These are phyloP conservation scores for Parnassius mnemosyne DNA, from an alignment of 2,888 invertebrate genomes.

Conservation along the genomic window DNA sequence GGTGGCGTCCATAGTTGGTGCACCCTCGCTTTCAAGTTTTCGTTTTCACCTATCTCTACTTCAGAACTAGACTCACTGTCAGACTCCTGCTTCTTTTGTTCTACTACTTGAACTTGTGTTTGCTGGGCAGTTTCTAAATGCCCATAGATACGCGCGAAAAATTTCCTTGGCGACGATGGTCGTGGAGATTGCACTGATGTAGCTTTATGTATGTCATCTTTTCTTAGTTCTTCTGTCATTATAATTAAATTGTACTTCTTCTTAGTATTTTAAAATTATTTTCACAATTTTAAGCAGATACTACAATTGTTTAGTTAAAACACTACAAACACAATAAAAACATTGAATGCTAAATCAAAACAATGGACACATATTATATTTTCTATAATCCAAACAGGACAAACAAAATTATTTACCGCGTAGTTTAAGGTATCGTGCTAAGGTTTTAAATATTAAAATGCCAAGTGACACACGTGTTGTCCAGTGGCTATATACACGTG, in stretches of 20 bases:
- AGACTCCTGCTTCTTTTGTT: conserved; percentile 39
- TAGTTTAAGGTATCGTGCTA: too few relatives aligned
- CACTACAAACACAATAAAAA: not conserved
- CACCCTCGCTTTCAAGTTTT: conserved; percentile 27
- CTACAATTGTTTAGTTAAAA: not conserved
- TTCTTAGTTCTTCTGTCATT: conserved; percentile 47
- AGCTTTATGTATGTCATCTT: conserved; percentile 39
- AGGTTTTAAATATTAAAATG: too few relatives aligned
- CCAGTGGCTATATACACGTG: conserved; percentile 49
- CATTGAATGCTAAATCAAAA: too few relatives aligned
- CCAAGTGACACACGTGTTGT: conserved; percentile 45
- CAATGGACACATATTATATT: too few relatives aligned
- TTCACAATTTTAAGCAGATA: not conserved
- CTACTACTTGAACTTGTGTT: conserved; percentile 36
- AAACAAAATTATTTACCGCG: too few relatives aligned
- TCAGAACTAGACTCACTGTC: conserved; percentile 73
- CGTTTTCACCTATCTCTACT: conserved; percentile 62
- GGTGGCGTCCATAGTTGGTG: conserved; percentile 55
- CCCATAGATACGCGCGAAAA: conserved; percentile 90
- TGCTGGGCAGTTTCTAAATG: conserved; percentile 82
- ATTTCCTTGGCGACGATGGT: conserved; percentile 89
- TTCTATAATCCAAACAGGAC: too few relatives aligned
- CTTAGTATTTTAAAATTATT: not conserved
- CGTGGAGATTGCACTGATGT: conserved; percentile 57
- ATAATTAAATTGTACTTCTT: conserved; percentile 17